phyloP scores from a whole-genome alignment of 1,140 invertebrate species.

The Drosophila truncata region DNA sequence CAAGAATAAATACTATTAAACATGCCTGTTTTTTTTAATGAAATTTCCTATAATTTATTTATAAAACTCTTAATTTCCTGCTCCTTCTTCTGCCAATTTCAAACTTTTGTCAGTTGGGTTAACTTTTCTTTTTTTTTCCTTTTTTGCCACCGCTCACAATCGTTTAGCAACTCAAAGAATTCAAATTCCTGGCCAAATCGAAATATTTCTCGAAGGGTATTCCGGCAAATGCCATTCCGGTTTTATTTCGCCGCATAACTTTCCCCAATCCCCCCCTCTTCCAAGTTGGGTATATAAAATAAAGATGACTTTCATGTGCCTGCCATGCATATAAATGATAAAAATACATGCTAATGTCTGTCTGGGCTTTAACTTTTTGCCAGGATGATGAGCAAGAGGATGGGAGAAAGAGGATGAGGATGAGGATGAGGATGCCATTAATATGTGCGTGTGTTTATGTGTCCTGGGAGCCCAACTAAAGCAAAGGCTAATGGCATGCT shows the following conservation, averaged over 20 bases:
- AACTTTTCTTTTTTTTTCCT: not conserved
- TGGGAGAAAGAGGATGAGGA: not conserved
- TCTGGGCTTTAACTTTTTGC: conserved; percentile 7
- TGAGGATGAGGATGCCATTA: conserved; percentile 4
- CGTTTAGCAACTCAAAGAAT: conserved; percentile 13
- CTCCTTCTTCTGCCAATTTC: not conserved
- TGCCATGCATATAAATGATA: conserved; percentile 82
- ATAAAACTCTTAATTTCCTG: too few species aligned
- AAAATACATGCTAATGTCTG: conserved; percentile 75
- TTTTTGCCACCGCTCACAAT: not conserved
- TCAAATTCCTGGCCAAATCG: conserved; percentile 11
- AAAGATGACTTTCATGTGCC: conserved; percentile 76
- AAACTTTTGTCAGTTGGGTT: not conserved
- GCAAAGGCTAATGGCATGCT: conserved; percentile 73
- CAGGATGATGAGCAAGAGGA: not conserved
- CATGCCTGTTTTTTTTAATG: not conserved
- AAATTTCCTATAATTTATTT: not conserved
- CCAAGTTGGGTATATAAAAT: conserved; percentile 53
- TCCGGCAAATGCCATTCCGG: conserved; percentile 12
- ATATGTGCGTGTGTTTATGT: conserved; percentile 40
- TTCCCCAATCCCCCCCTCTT: conserved; percentile 4
- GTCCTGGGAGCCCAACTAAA: conserved; percentile 57
- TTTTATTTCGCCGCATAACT: conserved; percentile 31
- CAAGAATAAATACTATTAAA: not conserved
- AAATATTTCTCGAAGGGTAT: conserved; percentile 24